Percentiles rank a stretch among this genome's conserved stretches.
These are phyloP conservation scores for Meiosimyza decipiens DNA, from an alignment of 2,888 invertebrate species.

Conservation along the genomic window DNA sequence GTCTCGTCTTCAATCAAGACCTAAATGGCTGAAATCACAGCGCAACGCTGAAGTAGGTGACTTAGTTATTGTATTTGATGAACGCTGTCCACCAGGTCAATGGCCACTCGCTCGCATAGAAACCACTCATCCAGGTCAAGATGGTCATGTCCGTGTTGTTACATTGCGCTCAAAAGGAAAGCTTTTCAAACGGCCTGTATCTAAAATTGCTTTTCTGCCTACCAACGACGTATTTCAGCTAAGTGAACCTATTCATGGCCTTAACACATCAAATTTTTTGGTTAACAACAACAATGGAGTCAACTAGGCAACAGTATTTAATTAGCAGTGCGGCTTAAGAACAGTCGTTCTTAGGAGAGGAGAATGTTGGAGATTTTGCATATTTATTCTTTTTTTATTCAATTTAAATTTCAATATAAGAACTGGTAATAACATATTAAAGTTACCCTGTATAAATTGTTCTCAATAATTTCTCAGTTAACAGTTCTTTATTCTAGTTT, in stretches of 20 bases:
- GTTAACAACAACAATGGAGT: slow-evolving; percentile 28
- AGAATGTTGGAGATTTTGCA: background rate
- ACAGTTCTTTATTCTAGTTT: too few relatives aligned
- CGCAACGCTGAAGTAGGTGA: slow-evolving; percentile 15
- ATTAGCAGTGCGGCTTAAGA: background rate
- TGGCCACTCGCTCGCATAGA: slow-evolving; percentile 31
- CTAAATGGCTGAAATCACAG: background rate
- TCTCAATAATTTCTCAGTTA: too few relatives aligned
- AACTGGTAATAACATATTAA: too few relatives aligned
- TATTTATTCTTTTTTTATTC: too few relatives aligned
- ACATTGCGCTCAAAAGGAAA: slow-evolving; percentile 28
- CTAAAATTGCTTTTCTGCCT: slow-evolving; percentile 26
- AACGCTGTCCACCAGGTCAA: slow-evolving; percentile 28
- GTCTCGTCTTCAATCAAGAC: slow-evolving; percentile 11
- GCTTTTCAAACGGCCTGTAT: slow-evolving; percentile 25
- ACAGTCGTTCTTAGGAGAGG: slow-evolving; percentile 12
- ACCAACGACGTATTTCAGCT: slow-evolving; percentile 7
- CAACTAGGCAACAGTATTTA: background rate
- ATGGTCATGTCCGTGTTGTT: slow-evolving; percentile 36
- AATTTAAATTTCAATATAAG: too few relatives aligned
- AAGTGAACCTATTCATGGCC: background rate
- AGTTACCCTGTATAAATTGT: too few relatives aligned
- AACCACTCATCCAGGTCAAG: slow-evolving; percentile 26
- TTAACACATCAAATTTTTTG: slow-evolving; percentile 31
- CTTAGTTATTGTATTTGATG: slow-evolving; percentile 29